Base-by-base conservation (phyloP, 1,140 invertebrate species). In the Drosophila arawakana region DNA sequence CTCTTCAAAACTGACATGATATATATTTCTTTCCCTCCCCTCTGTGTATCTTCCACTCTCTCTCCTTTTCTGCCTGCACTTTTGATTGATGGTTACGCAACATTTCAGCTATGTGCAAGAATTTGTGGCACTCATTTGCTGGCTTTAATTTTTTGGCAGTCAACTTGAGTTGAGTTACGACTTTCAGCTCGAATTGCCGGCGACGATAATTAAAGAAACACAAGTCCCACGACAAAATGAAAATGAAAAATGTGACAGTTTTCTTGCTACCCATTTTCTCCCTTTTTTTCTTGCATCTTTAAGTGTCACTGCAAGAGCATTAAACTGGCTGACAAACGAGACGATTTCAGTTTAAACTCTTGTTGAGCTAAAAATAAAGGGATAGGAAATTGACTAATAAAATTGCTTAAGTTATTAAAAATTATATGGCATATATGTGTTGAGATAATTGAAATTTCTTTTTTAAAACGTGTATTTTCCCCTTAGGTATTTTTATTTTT, bases 51-150 rank as follows among this genome's bases (percentile, higher is more conserved):
- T 30, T 6, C 25, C 25, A 2, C 25, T 30, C 25, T 13, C 41
- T 43, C 41, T 43, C 41, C 4, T 43, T 66, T 71, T 49, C 52
- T 66, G 66, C 76, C 73, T 73, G 63, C 69, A 82, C 50, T 62
- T 55, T 88, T 86, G 83, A 86, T 82, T 88, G 74, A 86, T 86
- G 79, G 59, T 79, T 76, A 68, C 81, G 78, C 78, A 84, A 84
- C 62, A 68, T 83, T 39, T 21, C 52, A 34, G 60, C 60, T 47
- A 4, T 9, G 46, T 34, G 15, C 21, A 11, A 21, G 21, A 50
- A 50, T 50, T 34, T 18, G 30, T 35, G 50, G 50, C 50, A 54
- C 30, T 18, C 37, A 39, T 50, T 50, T 50, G 25, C 25, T 15
- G 35, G n/a, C 15, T 21, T 13, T n/a, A 21, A 3, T 66, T 57